These are phyloP conservation scores for Leptinotarsa peninsularis DNA, from an alignment of 2,888 invertebrate species.

Conservation along the genomic window DNA sequence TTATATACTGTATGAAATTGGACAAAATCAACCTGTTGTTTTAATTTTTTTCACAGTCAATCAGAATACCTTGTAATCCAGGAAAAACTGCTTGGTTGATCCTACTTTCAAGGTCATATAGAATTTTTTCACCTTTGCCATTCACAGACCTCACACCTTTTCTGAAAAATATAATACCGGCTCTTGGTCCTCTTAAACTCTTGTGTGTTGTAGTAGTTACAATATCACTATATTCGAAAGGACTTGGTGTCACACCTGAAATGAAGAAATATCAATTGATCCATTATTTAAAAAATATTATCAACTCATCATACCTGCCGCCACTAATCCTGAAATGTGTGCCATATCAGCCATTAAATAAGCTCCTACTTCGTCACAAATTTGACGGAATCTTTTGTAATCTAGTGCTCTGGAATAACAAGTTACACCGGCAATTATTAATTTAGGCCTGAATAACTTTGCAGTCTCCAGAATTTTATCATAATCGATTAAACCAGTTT, in stretches of 20 bases:
- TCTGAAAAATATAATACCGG: slow-evolving; percentile 92
- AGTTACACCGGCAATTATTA: slow-evolving; percentile 94
- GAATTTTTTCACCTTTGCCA: slow-evolving; percentile 83
- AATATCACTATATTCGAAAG: slow-evolving; percentile 91
- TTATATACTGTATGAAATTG: too few relatives aligned
- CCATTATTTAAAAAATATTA: neutral
- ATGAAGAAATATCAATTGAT: neutral
- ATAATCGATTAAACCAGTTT: slow-evolving; percentile 92
- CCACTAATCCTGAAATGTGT: slow-evolving; percentile 92
- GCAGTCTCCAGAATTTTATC: slow-evolving; percentile 86
- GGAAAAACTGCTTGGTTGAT: slow-evolving; percentile 94
- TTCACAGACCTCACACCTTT: slow-evolving; percentile 85
- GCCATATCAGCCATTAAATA: slow-evolving; percentile 96
- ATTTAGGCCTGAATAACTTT: slow-evolving; percentile 87
- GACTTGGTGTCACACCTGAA: slow-evolving; percentile 83
- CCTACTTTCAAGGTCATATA: slow-evolving; percentile 89
- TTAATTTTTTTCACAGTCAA: neutral
- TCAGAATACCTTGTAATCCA: slow-evolving; percentile 82
- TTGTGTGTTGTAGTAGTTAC: slow-evolving; percentile 97
- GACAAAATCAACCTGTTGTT: neutral
- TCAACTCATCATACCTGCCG: slow-evolving; percentile 72
- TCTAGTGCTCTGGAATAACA: slow-evolving; percentile 94
- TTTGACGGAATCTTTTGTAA: slow-evolving; percentile 88
- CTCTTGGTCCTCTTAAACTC: slow-evolving; percentile 88
- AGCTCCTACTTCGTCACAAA: slow-evolving; percentile 86